These are phyloP conservation scores for Drosophila yakuba DNA, from an alignment of 1,140 invertebrate genomes.

Conservation along the genomic window DNA sequence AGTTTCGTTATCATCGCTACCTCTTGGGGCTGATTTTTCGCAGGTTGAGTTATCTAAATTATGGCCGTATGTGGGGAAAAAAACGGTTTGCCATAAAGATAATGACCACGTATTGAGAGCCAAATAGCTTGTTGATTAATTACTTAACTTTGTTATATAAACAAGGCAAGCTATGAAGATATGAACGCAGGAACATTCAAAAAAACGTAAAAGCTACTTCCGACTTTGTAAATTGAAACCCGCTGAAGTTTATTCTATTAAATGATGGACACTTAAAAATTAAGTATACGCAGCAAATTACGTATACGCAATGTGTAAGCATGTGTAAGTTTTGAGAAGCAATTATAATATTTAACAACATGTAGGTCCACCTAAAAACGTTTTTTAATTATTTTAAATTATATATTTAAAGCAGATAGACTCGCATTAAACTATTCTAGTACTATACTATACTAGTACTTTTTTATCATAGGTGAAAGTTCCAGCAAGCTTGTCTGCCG, in stretches of 20 bases:
- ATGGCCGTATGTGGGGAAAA: slow-evolving; percentile 35
- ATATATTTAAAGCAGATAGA: not conserved
- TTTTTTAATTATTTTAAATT: slow-evolving; percentile 23
- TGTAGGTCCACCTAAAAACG: not conserved
- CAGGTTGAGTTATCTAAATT: slow-evolving; percentile 63
- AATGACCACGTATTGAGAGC: slow-evolving; percentile 41
- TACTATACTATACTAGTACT: not conserved
- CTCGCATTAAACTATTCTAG: not conserved
- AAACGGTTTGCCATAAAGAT: slow-evolving; percentile 62
- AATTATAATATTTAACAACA: not conserved
- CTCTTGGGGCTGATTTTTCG: slow-evolving; percentile 28
- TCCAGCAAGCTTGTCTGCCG: not conserved
- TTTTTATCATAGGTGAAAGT: not conserved
- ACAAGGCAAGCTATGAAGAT: not conserved
- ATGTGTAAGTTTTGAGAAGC: not conserved
- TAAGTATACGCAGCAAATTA: too few species aligned
- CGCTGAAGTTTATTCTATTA: too few species aligned
- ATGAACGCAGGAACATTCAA: not conserved
- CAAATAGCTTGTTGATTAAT: slow-evolving; percentile 69
- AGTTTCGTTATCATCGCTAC: slow-evolving; percentile 49
- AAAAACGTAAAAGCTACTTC: not conserved
- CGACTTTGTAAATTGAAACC: too few species aligned
- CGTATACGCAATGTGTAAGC: not conserved
- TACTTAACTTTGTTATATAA: slow-evolving; percentile 45
- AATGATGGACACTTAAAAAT: too few species aligned